Evolutionary conservation across 2,888 invertebrate genomes (phyloP), one percentile per base, ranked within the genome.

Genomic region (Apocheima hispidaria): DNA sequence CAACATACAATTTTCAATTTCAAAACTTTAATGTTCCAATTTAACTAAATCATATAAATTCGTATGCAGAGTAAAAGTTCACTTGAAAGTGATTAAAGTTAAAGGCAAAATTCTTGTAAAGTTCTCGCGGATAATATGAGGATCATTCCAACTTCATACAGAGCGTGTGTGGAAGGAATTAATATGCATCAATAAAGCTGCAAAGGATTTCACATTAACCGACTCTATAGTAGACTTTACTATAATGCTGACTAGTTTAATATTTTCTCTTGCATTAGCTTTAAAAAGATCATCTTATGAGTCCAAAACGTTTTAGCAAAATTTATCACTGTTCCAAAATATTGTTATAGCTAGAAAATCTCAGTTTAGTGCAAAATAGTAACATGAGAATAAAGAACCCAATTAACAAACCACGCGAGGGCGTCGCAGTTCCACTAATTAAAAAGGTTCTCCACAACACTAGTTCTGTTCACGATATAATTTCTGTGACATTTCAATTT

Each of bases 401-500:
- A 64, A 72, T 79, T 76, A 77, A 71, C 68, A 58, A 73, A 70
- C 68, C 72, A 69, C 61, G 38, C 53, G 65, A 62, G 69, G 64
- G 70, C 67, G 18, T 57, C 60, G 69, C 63, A 60, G 64, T 61
- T 56, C 57, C 59, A 59, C 61, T 73, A 75, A 78, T 78, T 75
- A 72, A 73, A 81, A 73, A 72, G 52, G 63, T 71, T 75, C 72
- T 68, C 66, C 66, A 67, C 62, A 51, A 63, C 55, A 48, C 56
- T 49, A 49, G 35, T 49, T 59, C 51, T 36, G 40, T 38, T 60
- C 52, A 43, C 54, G 41, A 65, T 60, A 55, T 72, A 73, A 74
- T 73, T 74, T 70, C 65, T 55, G 70, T 72, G 69, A 73, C 71
- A 74, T 74, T 78, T 72, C 71, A 76, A 74, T 79, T 74, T 70